Evolutionary conservation across 30 jellyfish, hydroid and myxozoan species (phyloP), one percentile per base, ranked within the genome.

Genomic region (Aurelia aurita): DNA sequence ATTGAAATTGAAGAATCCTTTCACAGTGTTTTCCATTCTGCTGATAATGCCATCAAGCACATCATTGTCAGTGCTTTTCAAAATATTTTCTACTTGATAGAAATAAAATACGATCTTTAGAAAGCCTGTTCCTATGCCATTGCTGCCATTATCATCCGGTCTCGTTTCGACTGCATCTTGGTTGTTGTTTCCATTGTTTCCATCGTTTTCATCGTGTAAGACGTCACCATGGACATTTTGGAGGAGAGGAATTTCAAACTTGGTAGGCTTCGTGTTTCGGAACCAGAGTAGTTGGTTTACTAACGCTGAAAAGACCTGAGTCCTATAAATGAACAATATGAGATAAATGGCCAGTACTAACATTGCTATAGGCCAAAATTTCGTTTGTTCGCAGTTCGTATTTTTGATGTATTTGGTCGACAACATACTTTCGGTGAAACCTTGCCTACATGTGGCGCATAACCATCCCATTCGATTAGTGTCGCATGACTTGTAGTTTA

Each of bases 391-490:
- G 39, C 92, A 82, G 15, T 55, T 26, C 16, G 19, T 6, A 32
- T 82, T 34, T 16, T 63, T 58, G 25, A 59, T 82, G 70, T 87
- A 82, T 4, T 26, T 23, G 3, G 72, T 71, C 18, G 92, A 23
- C 43, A 82, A 74, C 32, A 65, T 29, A 45, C 65, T 69, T 16
- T 65, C 85, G 75, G 71, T 47, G 43, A 45, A 82, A 18, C 87
- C 92, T n/a, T 28, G 32, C 27, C 58, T 69, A 29, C 92, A 82
- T 22, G 18, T 29, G 25, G 79, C 92, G 20, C 92, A 53, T 8
- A 74, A 26, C 14, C 10, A 20, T 7, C 92, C 92, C 18, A 22
- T 57, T 62, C 92, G 72, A 34, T 82, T 39, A n/a, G 22, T 58
- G 29, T 19, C 69, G 34, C 92, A 82, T 14, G 92, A 64, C 20